phyloP scores from a whole-genome alignment of 2,113 vertebrate species.

The Globicephala melas region DNA sequence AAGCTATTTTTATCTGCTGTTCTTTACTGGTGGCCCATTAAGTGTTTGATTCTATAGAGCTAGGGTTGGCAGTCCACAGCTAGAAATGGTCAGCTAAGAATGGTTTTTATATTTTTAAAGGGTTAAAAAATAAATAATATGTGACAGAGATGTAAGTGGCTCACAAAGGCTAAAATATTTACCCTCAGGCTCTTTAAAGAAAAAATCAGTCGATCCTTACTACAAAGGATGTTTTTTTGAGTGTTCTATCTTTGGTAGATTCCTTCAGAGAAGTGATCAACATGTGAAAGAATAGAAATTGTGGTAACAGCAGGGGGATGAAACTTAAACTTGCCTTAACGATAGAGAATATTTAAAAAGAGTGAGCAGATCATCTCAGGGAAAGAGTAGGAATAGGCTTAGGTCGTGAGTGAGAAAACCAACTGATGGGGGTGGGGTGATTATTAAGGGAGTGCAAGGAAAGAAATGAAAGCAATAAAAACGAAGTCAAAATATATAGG shows the following conservation, averaged over 20 bases:
- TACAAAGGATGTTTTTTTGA: background rate
- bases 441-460: background rate
- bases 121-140: background rate
- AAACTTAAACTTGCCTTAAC: background rate
- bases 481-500: background rate
- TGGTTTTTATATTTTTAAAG: background rate
- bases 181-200: background rate
- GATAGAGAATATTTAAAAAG: background rate
- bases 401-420: background rate
- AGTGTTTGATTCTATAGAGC: background rate
- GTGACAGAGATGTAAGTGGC: background rate
- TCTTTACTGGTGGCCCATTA: background rate
- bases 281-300: background rate
- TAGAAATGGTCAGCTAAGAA: background rate
- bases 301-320: background rate
- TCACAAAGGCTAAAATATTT: constrained; percentile 23
- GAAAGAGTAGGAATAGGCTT: background rate
- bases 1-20: background rate
- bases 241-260: background rate
- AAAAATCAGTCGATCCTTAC: background rate
- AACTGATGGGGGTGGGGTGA: background rate
- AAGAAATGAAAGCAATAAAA: background rate
- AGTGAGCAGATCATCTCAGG: background rate
- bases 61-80: background rate
- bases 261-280: background rate